Evolutionary conservation across 2,113 vertebrate species (phyloP), one percentile per base, ranked within the genome.

Genomic region (Arvicanthis niloticus): DNA sequence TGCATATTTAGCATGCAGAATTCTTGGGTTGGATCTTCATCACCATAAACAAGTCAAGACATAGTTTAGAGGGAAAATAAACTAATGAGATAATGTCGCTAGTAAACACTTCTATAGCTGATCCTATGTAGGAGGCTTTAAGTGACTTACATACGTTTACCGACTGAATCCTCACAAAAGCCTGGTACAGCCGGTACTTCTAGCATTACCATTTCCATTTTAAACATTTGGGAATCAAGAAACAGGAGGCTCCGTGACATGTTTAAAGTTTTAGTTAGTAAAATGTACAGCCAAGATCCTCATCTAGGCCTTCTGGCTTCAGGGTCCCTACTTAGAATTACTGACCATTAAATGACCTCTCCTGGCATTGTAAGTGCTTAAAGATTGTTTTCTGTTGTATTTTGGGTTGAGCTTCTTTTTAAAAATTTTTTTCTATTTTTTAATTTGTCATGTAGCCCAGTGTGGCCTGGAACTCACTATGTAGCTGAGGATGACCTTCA

Each of bases 151-250:
- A 85, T 68, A 96, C 24, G 89, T 91, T 91, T 62, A 85, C 4
- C 58, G 45, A 96, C 53, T 81, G 75, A 94, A 37, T 94, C 89
- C 9, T 77, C 86, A 95, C 21, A 81, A 85, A 96, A 91, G 45
- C 34, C 91, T 72, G 53, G 15, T 58, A 75, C 85, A 29, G 40
- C 34, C 96, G 19, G 75, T 94, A 29, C 2, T 88, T 3, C n/a
- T 75, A 85, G 80, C 53, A 97, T 75, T 48, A 95, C 40, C 29
- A 95, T 86, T 95, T 88, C 40, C n/a, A 84, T 84, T 60, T 96
- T 92, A 95, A 92, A 95, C 42, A 80, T 85, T 84, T 97, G 24
- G 48, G 40, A 97, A 90, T 48, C 58, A 89, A 90, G 42, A 96
- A 95, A 65, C 12, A 88, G 40, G 72, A 12, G 51, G 53, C 72